These are phyloP conservation scores for Zosterops hypoxanthus DNA, from an alignment of 2,113 vertebrate genomes.

Conservation along the genomic window DNA sequence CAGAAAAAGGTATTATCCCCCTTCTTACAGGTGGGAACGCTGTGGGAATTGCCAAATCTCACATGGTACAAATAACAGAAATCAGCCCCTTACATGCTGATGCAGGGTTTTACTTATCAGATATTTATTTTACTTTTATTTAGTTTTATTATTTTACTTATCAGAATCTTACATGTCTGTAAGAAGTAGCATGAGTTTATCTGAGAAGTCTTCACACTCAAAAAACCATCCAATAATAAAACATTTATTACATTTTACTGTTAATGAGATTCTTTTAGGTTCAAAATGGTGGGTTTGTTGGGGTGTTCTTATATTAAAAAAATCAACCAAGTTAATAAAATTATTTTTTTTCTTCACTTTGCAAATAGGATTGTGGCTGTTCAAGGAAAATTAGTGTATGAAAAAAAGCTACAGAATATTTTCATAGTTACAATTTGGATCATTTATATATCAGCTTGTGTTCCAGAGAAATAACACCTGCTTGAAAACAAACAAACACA, in stretches of 20 bases:
- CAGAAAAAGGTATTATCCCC: not conserved
- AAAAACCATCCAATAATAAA: not conserved
- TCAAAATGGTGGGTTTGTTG: not conserved
- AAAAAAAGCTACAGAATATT: not conserved
- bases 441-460: not conserved
- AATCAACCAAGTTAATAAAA: constrained; percentile 77
- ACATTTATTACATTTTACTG: not conserved
- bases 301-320: constrained; percentile 24
- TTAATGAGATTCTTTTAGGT: not conserved
- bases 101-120: not conserved
- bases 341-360: constrained; percentile 5
- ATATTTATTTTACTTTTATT: too few relatives aligned
- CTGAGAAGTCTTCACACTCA: not conserved
- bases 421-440: not conserved
- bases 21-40: not conserved
- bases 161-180: not conserved
- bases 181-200: not conserved
- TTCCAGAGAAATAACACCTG: not conserved
- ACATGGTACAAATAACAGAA: not conserved
- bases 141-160: not conserved
- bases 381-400: not conserved
- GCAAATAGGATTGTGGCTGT: not conserved
- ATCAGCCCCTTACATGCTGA: not conserved
- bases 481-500: not conserved
- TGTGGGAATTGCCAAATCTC: not conserved